phyloP scores from a whole-genome alignment of 1,140 invertebrate genomes.

The Muscidifurax raptorellus region DNA sequence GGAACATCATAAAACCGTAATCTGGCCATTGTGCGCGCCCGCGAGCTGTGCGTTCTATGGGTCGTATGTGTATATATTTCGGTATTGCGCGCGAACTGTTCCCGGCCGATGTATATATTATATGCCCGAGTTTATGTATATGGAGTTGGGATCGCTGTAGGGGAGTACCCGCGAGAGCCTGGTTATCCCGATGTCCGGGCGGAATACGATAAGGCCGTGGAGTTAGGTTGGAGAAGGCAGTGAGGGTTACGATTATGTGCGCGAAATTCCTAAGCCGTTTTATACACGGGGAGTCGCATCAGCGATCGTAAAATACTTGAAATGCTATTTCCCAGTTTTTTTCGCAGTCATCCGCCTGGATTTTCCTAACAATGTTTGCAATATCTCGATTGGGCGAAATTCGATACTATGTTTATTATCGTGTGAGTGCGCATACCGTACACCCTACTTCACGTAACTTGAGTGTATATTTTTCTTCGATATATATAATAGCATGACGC shows the following conservation, averaged over 20 bases:
- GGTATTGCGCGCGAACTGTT: neutral
- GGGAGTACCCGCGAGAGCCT: neutral
- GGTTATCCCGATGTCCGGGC: neutral
- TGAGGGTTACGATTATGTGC: conserved; percentile 12
- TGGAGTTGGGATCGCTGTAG: neutral
- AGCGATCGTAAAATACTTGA: neutral
- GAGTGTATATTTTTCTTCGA: neutral
- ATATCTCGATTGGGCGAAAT: neutral
- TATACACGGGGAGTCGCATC: neutral
- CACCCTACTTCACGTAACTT: neutral
- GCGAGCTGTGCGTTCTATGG: neutral
- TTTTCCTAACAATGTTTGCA: neutral
- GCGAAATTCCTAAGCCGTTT: conserved; percentile 5
- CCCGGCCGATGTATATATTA: neutral
- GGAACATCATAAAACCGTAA: conserved; percentile 4
- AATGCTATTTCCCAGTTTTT: neutral
- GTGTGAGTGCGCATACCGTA: neutral
- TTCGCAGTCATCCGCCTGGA: neutral
- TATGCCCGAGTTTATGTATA: neutral
- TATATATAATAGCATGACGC: neutral
- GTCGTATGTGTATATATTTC: conserved; percentile 5
- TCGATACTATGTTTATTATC: neutral
- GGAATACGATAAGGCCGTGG: neutral
- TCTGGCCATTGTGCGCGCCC: neutral
- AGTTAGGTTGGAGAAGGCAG: neutral